Conservation (phyloP, 2,113 vertebrate genomes). For the Heptranchias perlo region DNA sequence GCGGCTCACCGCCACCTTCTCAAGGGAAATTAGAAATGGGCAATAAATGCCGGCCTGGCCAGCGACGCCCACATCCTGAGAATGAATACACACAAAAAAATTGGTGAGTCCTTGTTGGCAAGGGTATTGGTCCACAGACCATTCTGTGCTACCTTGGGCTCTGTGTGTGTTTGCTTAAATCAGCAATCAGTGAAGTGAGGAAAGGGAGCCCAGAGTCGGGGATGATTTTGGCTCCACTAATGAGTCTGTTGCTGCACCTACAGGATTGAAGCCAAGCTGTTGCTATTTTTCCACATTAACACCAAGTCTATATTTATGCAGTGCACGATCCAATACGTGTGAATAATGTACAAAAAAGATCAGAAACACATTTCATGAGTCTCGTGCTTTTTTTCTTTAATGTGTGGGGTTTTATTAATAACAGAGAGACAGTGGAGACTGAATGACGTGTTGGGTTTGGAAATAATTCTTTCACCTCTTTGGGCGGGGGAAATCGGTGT, state of each 20-base stretch:
- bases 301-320: neutral
- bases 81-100: neutral
- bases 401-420: neutral
- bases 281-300: neutral
- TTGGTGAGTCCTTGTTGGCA: neutral
- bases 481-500: neutral
- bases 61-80: neutral
- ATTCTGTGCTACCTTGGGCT: neutral
- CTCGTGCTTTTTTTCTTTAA: neutral
- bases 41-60: neutral
- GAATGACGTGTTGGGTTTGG: neutral
- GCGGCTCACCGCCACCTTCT: neutral
- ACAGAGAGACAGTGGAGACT: neutral
- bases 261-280: neutral
- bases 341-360: neutral
- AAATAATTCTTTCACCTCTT: neutral
- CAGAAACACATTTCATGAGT: neutral
- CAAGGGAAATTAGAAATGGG: neutral
- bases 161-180: neutral
- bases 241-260: neutral
- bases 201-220: neutral
- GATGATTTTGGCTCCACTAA: neutral
- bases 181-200: neutral
- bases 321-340: neutral
- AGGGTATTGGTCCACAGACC: neutral